Base-by-base conservation (phyloP, 1,140 invertebrate genomes). In the Drosophila repleta region DNA sequence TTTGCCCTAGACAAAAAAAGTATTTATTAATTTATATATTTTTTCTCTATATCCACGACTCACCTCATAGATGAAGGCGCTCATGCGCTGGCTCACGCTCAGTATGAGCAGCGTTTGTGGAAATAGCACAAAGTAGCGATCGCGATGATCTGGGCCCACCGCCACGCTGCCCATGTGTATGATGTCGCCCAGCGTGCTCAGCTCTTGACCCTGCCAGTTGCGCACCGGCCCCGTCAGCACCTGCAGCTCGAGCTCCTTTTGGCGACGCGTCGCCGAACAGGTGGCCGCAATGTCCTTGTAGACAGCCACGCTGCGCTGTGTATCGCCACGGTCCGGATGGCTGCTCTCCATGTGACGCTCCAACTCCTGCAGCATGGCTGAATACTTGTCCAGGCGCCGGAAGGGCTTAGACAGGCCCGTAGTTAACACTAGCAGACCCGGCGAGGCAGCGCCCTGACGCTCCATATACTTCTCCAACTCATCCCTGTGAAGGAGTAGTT, bases 31-130 rank as follows among this genome's bases (percentile, higher is more conserved):
- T 41, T 18, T 18, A 1, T 60, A 2, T 5, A 24, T 10, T 4
- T 17, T 11, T 21, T 15, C 15, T 10, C 7, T 29, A 60, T 4
- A 7, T 17, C n/a, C 39, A 8, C 2, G 81, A 20, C 85, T 91
- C 92, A 98, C 97, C 95, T 99, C 97, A 92, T 98, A 99, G 71
- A 97, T 96, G 91, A 99, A 98, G n/a, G 97, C 97, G 91, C 97
- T 98, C 92, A 98, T 96, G 76, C 97, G 93, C 52, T 97, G 94
- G 91, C 97, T 98, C 65, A 98, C 97, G 64, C 96, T 96, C 35
- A 99, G 92, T 70, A 99, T 95, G n/a, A 99, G 93, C 60, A 99
- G 92, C 0, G 96, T 96, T 53, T 95, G 94, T 13, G 97, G 95
- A 92, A 99, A 99, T 1, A 99, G 93, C 1, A 99, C 96, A 77